These are phyloP conservation scores for Salmo trutta DNA, from an alignment of 2,797 vertebrate species.

Conservation along the genomic window DNA sequence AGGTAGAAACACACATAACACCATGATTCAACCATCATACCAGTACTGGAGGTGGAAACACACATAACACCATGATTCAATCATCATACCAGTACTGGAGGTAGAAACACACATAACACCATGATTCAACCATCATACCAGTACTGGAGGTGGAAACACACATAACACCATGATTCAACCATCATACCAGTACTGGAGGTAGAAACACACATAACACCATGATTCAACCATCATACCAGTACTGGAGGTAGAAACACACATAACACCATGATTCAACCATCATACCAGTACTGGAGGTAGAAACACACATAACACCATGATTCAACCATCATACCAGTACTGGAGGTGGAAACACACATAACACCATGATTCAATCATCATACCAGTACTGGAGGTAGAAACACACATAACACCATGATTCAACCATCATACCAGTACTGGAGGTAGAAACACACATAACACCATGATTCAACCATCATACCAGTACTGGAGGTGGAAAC, in stretches of 20 bases:
- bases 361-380: background rate
- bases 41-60: constrained; percentile 74
- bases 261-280: background rate
- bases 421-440: background rate
- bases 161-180: background rate
- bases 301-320: constrained; percentile 1
- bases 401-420: background rate
- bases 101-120: constrained; percentile 2
- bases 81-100: constrained; percentile 75
- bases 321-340: constrained; percentile 70
- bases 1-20: constrained; percentile 7
- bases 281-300: constrained; percentile 73
- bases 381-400: constrained; percentile 74
- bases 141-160: constrained; percentile 69
- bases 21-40: background rate
- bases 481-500: constrained; percentile 76
- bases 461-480: constrained; percentile 75
- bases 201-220: too few species aligned
- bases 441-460: too few species aligned
- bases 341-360: constrained; percentile 39
- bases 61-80: background rate
- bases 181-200: background rate
- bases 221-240: constrained; percentile 82
- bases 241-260: constrained; percentile 63
- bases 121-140: constrained; percentile 41